phyloP scores from a whole-genome alignment of 2,888 invertebrate genomes.

The Acanthacorydalis orientalis region DNA sequence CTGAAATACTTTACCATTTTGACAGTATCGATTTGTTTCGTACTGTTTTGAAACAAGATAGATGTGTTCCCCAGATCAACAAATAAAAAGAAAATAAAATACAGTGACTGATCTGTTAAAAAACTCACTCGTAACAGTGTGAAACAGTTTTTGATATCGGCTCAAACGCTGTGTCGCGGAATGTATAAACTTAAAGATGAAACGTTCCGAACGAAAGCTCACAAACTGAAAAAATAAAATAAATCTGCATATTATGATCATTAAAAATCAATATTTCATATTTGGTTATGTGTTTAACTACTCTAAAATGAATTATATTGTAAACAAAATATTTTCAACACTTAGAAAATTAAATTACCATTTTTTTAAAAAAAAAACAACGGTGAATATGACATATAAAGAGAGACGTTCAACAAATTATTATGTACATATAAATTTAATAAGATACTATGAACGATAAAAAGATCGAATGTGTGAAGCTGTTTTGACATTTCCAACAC shows the following conservation, averaged over 20 bases:
- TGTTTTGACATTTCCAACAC: neutral
- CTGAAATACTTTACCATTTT: too few species aligned
- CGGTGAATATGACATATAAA: slow-evolving; percentile 4
- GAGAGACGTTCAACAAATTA: slow-evolving; percentile 6
- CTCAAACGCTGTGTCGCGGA: too few species aligned
- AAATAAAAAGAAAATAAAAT: too few species aligned
- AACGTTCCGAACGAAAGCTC: neutral
- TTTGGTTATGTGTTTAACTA: slow-evolving; percentile 20
- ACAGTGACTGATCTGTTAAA: too few species aligned
- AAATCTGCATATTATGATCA: neutral
- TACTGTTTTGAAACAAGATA: too few species aligned
- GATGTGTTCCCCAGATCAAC: too few species aligned
- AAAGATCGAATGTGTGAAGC: neutral
- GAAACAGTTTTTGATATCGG: too few species aligned
- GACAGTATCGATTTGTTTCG: too few species aligned
- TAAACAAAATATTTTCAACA: slow-evolving; percentile 26
- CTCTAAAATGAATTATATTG: slow-evolving; percentile 18
- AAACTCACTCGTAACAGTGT: too few species aligned
- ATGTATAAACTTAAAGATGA: neutral
- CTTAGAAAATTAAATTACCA: slow-evolving; percentile 9
- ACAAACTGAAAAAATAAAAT: neutral
- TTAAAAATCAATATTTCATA: slow-evolving; percentile 6
- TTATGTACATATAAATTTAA: slow-evolving; percentile 5
- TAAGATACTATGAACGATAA: slow-evolving; percentile 2
- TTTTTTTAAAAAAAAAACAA: slow-evolving; percentile 1